A percentile compares a stretch with the other conserved stretches of the same genome.
Evolutionary conservation across 2,888 invertebrate species (phyloP).

Genomic region (Isoperla grammatica): DNA sequence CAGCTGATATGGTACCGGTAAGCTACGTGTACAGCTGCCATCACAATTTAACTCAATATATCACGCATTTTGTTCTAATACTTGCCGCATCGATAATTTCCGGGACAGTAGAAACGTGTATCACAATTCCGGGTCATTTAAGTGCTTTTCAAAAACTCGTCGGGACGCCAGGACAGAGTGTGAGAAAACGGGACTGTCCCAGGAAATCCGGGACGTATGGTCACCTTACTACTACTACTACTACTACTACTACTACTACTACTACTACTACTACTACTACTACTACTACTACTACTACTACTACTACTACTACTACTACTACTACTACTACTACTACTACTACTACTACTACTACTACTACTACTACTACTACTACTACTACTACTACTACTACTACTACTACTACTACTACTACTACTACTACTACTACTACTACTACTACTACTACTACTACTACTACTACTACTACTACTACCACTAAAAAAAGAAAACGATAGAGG

Average conservation of each 20-base stretch:
- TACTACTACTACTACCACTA: constrained; percentile 12
- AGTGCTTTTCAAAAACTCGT: too few relatives aligned
- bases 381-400: constrained; percentile 10
- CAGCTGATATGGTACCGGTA: too few relatives aligned
- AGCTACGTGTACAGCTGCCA: too few relatives aligned
- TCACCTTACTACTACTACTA: constrained; percentile 12
- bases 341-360: constrained; percentile 12
- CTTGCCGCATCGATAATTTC: too few relatives aligned
- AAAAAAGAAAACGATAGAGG: too few relatives aligned
- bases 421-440: constrained; percentile 12
- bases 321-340: constrained; percentile 12
- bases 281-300: constrained; percentile 12
- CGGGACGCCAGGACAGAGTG: too few relatives aligned
- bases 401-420: constrained; percentile 12
- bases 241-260: constrained; percentile 12
- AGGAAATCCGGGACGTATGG: too few relatives aligned
- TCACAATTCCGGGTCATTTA: too few relatives aligned
- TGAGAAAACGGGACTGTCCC: too few relatives aligned
- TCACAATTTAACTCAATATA: too few relatives aligned
- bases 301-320: constrained; percentile 12
- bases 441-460: constrained; percentile 12
- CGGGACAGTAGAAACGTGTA: too few relatives aligned
- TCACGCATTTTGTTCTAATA: too few relatives aligned
- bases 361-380: constrained; percentile 12
- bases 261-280: constrained; percentile 12